phyloP scores from a whole-genome alignment of 2,797 vertebrate genomes.

The Limosa lapponica region DNA sequence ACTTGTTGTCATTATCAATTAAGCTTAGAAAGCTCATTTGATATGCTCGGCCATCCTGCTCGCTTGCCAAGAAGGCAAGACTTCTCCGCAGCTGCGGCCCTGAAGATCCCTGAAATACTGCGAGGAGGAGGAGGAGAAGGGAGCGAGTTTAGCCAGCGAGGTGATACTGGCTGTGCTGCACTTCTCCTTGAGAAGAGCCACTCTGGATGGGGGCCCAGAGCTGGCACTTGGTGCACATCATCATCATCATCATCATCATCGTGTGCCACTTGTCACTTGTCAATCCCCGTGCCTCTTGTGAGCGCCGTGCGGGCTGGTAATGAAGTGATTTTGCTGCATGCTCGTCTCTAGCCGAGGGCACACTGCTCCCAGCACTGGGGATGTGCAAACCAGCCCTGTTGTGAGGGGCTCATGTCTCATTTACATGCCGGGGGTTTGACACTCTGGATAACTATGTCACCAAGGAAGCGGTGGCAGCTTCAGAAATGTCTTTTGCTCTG shows the following conservation, averaged over 20 bases:
- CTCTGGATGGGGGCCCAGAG: constrained; percentile 10
- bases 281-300: neutral
- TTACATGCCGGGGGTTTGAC: neutral
- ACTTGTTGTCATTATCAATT: constrained; percentile 78
- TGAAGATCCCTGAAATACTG: constrained; percentile 4
- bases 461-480: neutral
- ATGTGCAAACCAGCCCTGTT: neutral
- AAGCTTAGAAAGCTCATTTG: constrained; percentile 64
- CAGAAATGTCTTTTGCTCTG: neutral
- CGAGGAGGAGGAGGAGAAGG: neutral
- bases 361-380: neutral
- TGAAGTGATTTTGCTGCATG: neutral
- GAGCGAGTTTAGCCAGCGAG: neutral
- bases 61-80: constrained; percentile 59
- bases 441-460: neutral
- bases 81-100: constrained; percentile 11
- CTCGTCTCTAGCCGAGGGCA: neutral
- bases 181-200: constrained; percentile 34
- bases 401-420: neutral
- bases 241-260: neutral
- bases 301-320: neutral
- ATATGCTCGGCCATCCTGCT: constrained; percentile 33
- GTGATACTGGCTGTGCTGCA: neutral
- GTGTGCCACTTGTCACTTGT: neutral
- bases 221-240: neutral